Conservation (phyloP, 2,888 invertebrate species). For the Charanyca ferruginea region DNA sequence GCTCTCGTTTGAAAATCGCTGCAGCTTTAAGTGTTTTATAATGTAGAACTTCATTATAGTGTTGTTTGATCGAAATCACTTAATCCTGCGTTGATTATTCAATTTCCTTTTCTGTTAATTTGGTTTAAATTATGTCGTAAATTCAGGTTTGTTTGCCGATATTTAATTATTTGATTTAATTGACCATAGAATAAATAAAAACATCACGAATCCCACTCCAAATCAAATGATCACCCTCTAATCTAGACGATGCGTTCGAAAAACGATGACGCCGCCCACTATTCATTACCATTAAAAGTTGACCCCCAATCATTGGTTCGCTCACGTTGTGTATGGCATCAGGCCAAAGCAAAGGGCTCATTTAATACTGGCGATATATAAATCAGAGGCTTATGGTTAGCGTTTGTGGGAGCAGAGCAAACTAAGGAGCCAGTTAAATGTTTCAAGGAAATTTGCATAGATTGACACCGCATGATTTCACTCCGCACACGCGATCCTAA, state of each 20-base stretch:
- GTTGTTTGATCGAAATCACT: slow-evolving; percentile 70
- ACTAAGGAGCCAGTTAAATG: slow-evolving; percentile 86
- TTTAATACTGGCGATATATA: slow-evolving; percentile 71
- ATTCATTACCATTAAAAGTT: slow-evolving; percentile 68
- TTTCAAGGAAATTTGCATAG: slow-evolving; percentile 90
- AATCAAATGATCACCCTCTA: slow-evolving; percentile 66
- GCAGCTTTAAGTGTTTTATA: slow-evolving; percentile 79
- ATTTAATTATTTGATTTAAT: slow-evolving; percentile 30
- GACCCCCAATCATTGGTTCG: slow-evolving; percentile 68
- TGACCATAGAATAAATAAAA: slow-evolving; percentile 36
- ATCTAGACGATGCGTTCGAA: slow-evolving; percentile 63
- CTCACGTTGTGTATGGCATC: slow-evolving; percentile 61
- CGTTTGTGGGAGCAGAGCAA: slow-evolving; percentile 80
- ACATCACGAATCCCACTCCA: slow-evolving; percentile 50
- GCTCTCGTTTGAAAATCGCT: slow-evolving; percentile 79
- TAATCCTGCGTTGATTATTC: slow-evolving; percentile 38
- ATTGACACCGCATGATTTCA: slow-evolving; percentile 86
- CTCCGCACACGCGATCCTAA: slow-evolving; percentile 78
- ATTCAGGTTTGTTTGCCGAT: neutral
- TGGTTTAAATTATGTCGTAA: neutral
- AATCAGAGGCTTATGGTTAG: slow-evolving; percentile 79
- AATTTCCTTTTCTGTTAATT: neutral
- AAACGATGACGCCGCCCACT: slow-evolving; percentile 73
- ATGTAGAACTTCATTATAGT: slow-evolving; percentile 68
- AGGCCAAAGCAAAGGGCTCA: slow-evolving; percentile 69